Percentiles rank a stretch among this genome's conserved stretches.
Evolutionary conservation across 2,113 vertebrate genomes (phyloP).

Genomic region (Acinonyx jubatus): DNA sequence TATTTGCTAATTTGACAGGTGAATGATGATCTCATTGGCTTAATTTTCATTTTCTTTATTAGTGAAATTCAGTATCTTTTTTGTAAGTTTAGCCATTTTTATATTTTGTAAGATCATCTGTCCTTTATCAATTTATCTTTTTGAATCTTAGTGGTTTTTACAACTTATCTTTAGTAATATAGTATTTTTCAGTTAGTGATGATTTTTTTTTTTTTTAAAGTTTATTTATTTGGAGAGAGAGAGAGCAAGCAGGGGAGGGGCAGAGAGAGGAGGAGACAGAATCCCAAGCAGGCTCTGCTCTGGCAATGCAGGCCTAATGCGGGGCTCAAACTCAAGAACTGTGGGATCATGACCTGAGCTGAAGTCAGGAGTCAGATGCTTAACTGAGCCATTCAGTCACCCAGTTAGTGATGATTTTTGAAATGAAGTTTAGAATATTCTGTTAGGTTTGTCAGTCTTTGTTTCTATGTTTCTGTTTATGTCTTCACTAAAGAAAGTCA

Average conservation of each 20-base stretch:
- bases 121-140: neutral
- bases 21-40: neutral
- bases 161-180: neutral
- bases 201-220: neutral
- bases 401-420: neutral
- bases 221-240: too few species aligned
- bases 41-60: neutral
- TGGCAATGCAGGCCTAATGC: too few species aligned
- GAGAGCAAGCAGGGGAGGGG: too few species aligned
- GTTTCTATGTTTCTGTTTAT: neutral
- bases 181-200: neutral
- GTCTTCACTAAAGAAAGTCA: neutral
- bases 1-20: neutral
- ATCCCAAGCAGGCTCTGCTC: too few species aligned
- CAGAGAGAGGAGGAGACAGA: too few species aligned
- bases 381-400: too few species aligned
- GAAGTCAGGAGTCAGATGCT: too few species aligned
- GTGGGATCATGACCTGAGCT: too few species aligned
- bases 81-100: neutral
- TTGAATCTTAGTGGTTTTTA: neutral
- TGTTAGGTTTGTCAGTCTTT: neutral
- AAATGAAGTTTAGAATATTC: neutral
- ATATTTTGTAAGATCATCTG: neutral
- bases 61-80: neutral
- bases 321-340: too few species aligned